These are phyloP conservation scores for Stenoptilia bipunctidactyla DNA, from an alignment of 2,888 invertebrate genomes.

Conservation along the genomic window DNA sequence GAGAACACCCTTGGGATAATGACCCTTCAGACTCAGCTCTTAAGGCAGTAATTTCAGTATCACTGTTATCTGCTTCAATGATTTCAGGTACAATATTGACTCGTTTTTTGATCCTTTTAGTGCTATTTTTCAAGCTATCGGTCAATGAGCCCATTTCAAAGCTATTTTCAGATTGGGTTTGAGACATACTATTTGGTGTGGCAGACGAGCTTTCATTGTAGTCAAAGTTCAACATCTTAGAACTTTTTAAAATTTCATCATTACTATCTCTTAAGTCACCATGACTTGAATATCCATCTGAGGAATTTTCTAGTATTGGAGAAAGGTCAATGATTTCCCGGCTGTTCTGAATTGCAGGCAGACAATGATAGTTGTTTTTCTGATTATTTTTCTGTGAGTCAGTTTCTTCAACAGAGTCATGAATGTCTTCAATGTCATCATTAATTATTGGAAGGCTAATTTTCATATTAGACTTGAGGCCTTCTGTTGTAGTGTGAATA, in stretches of 20 bases:
- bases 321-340: constrained; percentile 61
- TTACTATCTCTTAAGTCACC: constrained; percentile 47
- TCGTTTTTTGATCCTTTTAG: constrained; percentile 71
- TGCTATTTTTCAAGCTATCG: constrained; percentile 57
- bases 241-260: constrained; percentile 48
- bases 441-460: constrained; percentile 58
- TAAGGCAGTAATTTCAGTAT: constrained; percentile 49
- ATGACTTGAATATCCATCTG: constrained; percentile 63
- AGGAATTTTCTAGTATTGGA: constrained; percentile 64
- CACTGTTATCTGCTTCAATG: constrained; percentile 45
- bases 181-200: constrained; percentile 53
- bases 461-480: constrained; percentile 58
- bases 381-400: constrained; percentile 26
- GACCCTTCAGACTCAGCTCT: constrained; percentile 59
- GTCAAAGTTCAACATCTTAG: constrained; percentile 42
- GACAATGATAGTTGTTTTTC: constrained; percentile 54
- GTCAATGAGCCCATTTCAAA: constrained; percentile 57
- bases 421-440: constrained; percentile 57
- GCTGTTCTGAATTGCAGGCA: constrained; percentile 40
- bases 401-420: constrained; percentile 38
- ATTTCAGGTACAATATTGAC: constrained; percentile 74
- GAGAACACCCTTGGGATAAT: constrained; percentile 66
- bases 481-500: constrained; percentile 58
- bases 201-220: constrained; percentile 49
- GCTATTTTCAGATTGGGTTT: constrained; percentile 65